Evolutionary conservation across 2,797 vertebrate species (phyloP).

Genomic region (Pitangus sulphuratus): DNA sequence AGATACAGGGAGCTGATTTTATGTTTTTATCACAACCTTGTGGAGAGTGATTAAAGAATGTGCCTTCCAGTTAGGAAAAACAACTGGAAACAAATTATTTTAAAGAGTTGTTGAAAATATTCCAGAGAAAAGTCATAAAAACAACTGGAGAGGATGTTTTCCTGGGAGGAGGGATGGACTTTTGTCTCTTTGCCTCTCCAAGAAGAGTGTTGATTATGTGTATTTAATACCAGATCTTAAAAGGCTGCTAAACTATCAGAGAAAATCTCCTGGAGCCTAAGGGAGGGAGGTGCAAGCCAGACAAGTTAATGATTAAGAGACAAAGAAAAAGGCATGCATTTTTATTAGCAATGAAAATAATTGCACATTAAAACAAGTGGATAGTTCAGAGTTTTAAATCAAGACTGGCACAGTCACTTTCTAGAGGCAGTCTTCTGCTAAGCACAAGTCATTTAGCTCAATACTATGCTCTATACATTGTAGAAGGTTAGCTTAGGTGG

Average conservation of each 20-base stretch:
- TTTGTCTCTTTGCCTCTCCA: background rate
- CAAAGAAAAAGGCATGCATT: background rate
- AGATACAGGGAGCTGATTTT: background rate
- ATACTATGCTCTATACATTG: background rate
- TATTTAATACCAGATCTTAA: slow-evolving; percentile 35
- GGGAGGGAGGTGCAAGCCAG: background rate
- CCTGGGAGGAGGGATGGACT: background rate
- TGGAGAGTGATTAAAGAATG: background rate
- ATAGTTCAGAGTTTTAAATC: background rate
- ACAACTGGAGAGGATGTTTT: background rate
- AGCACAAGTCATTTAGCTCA: background rate
- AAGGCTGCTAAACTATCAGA: background rate
- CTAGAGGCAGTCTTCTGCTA: background rate
- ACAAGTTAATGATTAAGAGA: background rate
- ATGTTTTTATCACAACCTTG: background rate
- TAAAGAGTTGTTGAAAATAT: slow-evolving; percentile 4
- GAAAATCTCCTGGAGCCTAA: background rate
- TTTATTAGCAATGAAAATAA: background rate
- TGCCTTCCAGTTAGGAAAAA: background rate
- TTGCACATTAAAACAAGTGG: background rate
- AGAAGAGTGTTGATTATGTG: slow-evolving; percentile 15
- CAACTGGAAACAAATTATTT: background rate
- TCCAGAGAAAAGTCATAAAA: slow-evolving; percentile 31
- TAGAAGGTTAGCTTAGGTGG: background rate
- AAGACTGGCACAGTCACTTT: background rate